Evolutionary conservation across 2,888 invertebrate species (phyloP), one percentile per base, ranked within the genome.

Genomic region (Cantharis lateralis): DNA sequence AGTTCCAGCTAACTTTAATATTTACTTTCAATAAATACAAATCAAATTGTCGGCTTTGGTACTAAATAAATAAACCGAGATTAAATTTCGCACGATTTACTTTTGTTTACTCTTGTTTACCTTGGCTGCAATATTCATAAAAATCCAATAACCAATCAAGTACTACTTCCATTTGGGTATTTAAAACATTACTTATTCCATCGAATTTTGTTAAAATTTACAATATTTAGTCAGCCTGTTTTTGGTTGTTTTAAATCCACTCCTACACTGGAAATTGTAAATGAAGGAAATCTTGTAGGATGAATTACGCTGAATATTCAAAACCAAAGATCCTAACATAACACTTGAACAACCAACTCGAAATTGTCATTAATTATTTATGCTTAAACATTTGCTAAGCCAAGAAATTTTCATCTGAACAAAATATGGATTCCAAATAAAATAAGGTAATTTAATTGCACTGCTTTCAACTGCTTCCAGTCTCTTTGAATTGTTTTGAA

Each of bases 11-110:
- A 48, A 48, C 48, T 48, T 16, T 66, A 24, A 66, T 66, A 66
- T 66, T 66, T 66, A 66, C 64, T 66, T 66, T 66, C 24, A 66
- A 66, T 66, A 66, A 66, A 66, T 66, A 66, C 20, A 66, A 66
- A 66, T 66, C 64, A 66, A 66, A 66, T 24, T 66, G 64, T 66
- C 64, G 24, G n/a, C 64, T 66, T 66, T 66, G 64, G 64, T 66
- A 66, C 64, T 66, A 66, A 66, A 20, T 24, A 66, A 66, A 66
- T 66, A 66, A 20, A n/a, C 24, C 20, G 4, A 24, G 24, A 66
- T 66, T 66, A 66, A 66, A 20, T 66, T 66, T 66, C 18, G 24
- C 15, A 24, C 64, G 24, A 66, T 66, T 66, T 66, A 16, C 26
- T 28, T 28, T 28, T 28, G 64, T 18, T 24, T 13, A 13, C 20